These are phyloP conservation scores for Sminthurinus aureus DNA, from an alignment of 2,888 invertebrate species.

Conservation along the genomic window DNA sequence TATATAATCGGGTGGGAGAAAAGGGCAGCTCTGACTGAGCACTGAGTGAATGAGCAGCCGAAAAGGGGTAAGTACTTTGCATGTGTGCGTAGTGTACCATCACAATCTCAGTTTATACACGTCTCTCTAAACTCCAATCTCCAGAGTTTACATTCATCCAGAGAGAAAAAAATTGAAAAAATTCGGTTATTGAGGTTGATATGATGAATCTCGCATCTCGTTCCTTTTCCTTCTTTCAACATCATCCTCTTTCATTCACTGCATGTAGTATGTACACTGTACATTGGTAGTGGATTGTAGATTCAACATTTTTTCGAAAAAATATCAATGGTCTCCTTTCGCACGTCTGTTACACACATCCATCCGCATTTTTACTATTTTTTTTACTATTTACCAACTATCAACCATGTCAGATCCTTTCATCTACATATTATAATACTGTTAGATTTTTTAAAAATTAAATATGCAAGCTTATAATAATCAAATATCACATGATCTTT, in stretches of 20 bases:
- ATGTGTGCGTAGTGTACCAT: background rate
- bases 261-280: background rate
- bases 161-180: constrained; percentile 26
- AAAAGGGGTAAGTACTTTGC: background rate
- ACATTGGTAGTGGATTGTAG: background rate
- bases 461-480: too few species aligned
- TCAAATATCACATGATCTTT: too few species aligned
- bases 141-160: background rate
- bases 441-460: too few species aligned
- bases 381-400: too few species aligned
- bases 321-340: background rate
- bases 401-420: too few species aligned
- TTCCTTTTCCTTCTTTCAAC: background rate
- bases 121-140: background rate
- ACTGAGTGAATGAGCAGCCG: constrained; percentile 6
- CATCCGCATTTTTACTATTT: too few species aligned
- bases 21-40: constrained; percentile 9
- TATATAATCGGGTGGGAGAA: constrained; percentile 32
- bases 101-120: background rate
- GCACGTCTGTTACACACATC: background rate
- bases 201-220: background rate
- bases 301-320: background rate
- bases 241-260: background rate
- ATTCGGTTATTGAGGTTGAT: constrained; percentile 32
- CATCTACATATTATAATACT: too few species aligned